A percentile compares a stretch with the other conserved stretches of the same genome.
Evolutionary conservation across 1,140 invertebrate species (phyloP).

Genomic region (Drosophila kurseongensis): DNA sequence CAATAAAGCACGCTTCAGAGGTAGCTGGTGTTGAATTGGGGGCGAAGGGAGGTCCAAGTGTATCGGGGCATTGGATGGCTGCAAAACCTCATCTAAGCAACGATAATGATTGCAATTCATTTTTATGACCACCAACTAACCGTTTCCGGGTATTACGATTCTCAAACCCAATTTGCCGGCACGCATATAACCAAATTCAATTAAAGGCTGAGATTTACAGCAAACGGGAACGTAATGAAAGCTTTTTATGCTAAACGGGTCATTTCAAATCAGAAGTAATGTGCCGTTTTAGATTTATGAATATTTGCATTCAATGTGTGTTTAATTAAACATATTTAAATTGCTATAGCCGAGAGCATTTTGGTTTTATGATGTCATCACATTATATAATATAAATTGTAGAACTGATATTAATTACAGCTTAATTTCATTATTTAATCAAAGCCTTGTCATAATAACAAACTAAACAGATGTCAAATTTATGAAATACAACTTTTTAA

Average conservation of each 20-base stretch:
- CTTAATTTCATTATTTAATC: too few species aligned
- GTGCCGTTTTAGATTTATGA: background rate
- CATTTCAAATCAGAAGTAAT: slow-evolving; percentile 19
- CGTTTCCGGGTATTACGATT: slow-evolving; percentile 64
- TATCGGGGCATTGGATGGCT: slow-evolving; percentile 18
- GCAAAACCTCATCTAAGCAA: slow-evolving; percentile 71
- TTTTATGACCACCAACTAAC: slow-evolving; percentile 72
- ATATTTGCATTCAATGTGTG: slow-evolving; percentile 4
- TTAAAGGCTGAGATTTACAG: slow-evolving; percentile 33
- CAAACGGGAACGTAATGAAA: background rate
- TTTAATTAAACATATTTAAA: slow-evolving; percentile 4
- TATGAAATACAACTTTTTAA: too few species aligned
- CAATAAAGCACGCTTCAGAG: slow-evolving; percentile 61
- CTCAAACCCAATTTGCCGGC: slow-evolving; percentile 60
- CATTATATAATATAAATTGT: too few species aligned
- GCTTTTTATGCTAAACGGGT: slow-evolving; percentile 15
- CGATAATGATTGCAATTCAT: slow-evolving; percentile 81
- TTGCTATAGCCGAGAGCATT: too few species aligned
- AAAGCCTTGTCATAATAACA: too few species aligned
- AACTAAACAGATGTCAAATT: too few species aligned
- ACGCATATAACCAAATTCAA: slow-evolving; percentile 57
- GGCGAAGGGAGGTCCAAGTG: background rate
- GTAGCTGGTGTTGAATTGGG: slow-evolving; percentile 5
- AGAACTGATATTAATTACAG: too few species aligned
- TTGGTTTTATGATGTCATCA: too few species aligned